Base-by-base conservation (phyloP, 2,797 vertebrate species). In the Tapera naevia region DNA sequence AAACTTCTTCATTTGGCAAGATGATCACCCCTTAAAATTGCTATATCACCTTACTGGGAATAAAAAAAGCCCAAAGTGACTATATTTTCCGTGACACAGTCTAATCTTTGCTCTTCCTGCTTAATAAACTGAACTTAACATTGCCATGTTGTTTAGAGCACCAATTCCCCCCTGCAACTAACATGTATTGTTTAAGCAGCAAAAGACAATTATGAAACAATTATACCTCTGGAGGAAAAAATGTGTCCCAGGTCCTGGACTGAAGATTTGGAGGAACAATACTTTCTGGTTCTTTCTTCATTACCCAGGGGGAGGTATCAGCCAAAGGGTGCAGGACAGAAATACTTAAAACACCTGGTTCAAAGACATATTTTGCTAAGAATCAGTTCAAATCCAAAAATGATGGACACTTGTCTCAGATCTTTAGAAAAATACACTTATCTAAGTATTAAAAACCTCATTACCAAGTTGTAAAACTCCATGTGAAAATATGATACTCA, bases 181-280 rank as follows among this genome's bases (percentile, higher is more conserved):
- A 65, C 19, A 65, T 23, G 32, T 79, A 17, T 10, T 79, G 39
- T 41, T 81, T 88, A 84, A 57, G 65, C 61, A 91, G 8, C 17
- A 81, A 87, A 88, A 66, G 43, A 80, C 9, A 75, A 16, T 66
- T 86, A 56, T 53, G 35, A 92, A 91, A 80, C 17, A 54, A 57
- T 3, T 46, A 17, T 98, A 99, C 99, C 98, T 99, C 98, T 50
- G 41, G 45, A 57, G 95, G 5, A 9, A 98, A 98, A 91, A 98
- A 98, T 11, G 89, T 94, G 18, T 98, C 96, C 98, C 97, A 98
- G 57, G 92, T 89, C 57, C 97, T 98, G 92, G 98, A 98, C 60
- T 92, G 98, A 72, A 99, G 98, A 96, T 98, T 98, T 6, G 96
- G 96, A 88, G 99, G 99, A 23, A 98, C 85, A 54, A 99, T 98